phyloP scores from a whole-genome alignment of 1,140 invertebrate genomes.

The Pogonomyrmex californicus region DNA sequence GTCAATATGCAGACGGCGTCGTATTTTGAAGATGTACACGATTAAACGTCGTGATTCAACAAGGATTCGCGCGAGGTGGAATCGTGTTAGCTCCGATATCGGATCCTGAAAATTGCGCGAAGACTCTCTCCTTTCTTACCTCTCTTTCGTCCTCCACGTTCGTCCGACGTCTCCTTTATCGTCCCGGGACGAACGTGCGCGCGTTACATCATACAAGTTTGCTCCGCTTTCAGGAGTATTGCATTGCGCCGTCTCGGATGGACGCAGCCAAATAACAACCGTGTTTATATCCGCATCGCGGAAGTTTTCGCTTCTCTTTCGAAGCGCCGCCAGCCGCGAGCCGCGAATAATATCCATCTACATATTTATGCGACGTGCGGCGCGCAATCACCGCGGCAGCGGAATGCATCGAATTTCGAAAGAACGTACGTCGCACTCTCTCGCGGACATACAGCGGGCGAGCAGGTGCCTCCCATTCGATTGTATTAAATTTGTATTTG shows the following conservation, averaged over 20 bases:
- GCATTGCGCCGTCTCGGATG: slow-evolving; percentile 34
- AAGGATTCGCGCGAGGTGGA: not conserved
- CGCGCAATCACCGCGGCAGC: not conserved
- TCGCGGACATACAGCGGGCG: not conserved
- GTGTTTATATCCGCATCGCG: slow-evolving; percentile 10
- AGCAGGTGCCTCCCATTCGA: slow-evolving; percentile 14
- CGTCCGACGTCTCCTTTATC: slow-evolving; percentile 6
- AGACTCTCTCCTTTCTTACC: not conserved
- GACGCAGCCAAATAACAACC: slow-evolving; percentile 24
- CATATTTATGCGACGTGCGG: slow-evolving; percentile 51
- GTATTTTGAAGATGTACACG: not conserved
- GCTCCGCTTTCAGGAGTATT: slow-evolving; percentile 48
- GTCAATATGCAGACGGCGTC: not conserved
- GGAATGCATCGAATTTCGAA: slow-evolving; percentile 43
- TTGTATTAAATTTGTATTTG: slow-evolving; percentile 27
- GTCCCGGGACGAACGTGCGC: slow-evolving; percentile 4
- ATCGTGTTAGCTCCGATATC: slow-evolving; percentile 26
- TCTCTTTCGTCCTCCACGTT: not conserved
- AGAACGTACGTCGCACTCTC: slow-evolving; percentile 24
- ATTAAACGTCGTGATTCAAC: not conserved
- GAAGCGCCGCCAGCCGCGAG: slow-evolving; percentile 31
- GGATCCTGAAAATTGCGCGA: slow-evolving; percentile 22
- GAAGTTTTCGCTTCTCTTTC: slow-evolving; percentile 60
- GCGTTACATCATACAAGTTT: slow-evolving; percentile 35
- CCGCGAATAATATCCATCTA: slow-evolving; percentile 56